Evolutionary conservation across 2,888 invertebrate species (phyloP).

Genomic region (Peribatodes rhomboidaria): DNA sequence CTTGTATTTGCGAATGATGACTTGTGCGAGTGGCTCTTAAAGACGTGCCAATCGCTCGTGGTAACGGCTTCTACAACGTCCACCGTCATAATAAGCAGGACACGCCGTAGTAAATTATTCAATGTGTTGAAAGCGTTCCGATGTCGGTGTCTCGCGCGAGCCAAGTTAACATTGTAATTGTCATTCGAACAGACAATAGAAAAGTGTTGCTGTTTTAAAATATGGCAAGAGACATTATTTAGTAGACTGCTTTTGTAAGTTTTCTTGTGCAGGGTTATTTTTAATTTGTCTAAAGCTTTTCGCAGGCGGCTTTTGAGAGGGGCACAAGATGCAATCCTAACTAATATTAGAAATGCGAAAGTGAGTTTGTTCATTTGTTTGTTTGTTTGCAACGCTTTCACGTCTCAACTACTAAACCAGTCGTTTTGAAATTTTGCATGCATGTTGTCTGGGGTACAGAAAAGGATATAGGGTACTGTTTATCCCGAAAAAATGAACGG

Average conservation of each 20-base stretch:
- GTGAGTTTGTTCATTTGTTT: no score
- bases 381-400: no score
- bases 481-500: no score
- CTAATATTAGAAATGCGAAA: no score
- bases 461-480: no score
- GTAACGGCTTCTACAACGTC: neutral
- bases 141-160: slow-evolving; percentile 51
- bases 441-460: no score
- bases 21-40: neutral
- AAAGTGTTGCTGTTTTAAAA: neutral
- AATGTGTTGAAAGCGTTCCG: slow-evolving; percentile 58
- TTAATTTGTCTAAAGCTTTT: no score
- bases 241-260: neutral
- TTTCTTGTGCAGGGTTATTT: no score
- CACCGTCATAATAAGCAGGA: slow-evolving; percentile 37
- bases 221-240: neutral
- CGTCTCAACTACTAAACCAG: no score
- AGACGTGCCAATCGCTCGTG: neutral
- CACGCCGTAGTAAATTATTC: slow-evolving; percentile 57
- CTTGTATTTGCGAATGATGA: neutral
- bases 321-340: no score
- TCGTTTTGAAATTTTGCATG: no score
- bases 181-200: slow-evolving; percentile 48
- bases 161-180: slow-evolving; percentile 57
- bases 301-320: neutral